Evolutionary conservation across 2,888 invertebrate species (phyloP).

Genomic region (Sepioteuthis lessoniana): DNA sequence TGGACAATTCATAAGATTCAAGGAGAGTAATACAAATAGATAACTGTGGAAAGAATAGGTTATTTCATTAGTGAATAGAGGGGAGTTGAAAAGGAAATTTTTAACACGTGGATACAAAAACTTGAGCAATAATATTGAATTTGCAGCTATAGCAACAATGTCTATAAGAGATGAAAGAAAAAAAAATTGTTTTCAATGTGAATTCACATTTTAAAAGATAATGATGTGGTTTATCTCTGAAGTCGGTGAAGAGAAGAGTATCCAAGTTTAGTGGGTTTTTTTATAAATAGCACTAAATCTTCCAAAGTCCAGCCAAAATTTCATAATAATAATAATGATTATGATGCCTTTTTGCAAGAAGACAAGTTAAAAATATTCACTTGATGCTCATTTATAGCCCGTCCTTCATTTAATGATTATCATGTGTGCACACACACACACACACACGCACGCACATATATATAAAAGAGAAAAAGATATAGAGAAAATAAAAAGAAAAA

Average conservation of each 20-base stretch:
- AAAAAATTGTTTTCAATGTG: not conserved
- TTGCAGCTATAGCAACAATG: not conserved
- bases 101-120: too few species aligned
- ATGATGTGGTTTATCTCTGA: not conserved
- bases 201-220: not conserved
- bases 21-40: not conserved
- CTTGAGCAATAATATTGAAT: too few species aligned
- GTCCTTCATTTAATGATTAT: not conserved
- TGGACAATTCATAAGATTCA: slow-evolving; percentile 20
- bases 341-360: not conserved
- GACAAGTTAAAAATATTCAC: not conserved
- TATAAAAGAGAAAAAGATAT: not conserved
- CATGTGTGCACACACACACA: not conserved
- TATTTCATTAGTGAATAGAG: not conserved
- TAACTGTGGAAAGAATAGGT: not conserved
- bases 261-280: not conserved
- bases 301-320: not conserved
- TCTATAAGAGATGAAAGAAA: not conserved
- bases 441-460: not conserved
- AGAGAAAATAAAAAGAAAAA: not conserved
- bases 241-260: not conserved
- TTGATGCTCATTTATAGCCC: not conserved
- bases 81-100: not conserved
- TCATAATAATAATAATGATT: not conserved
- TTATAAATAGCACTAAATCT: not conserved